These are phyloP conservation scores for Rutpela maculata DNA, from an alignment of 2,888 invertebrate species.

Conservation along the genomic window DNA sequence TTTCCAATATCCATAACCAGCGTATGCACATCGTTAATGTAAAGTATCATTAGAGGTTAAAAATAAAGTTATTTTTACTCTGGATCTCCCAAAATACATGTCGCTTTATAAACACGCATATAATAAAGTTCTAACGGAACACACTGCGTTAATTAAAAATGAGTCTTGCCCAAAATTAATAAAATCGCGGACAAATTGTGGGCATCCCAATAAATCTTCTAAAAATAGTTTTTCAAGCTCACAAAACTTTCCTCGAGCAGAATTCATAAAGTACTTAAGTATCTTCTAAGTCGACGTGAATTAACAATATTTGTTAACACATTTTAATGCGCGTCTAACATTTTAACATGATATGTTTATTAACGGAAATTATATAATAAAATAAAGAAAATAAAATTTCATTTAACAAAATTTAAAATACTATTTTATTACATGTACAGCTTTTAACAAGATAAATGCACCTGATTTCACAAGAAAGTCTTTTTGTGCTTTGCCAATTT, in stretches of 20 bases:
- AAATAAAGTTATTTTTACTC: background rate
- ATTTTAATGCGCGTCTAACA: background rate
- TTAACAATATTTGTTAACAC: background rate
- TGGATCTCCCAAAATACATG: background rate
- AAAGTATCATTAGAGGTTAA: slow-evolving; percentile 1
- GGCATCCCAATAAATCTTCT: slow-evolving; percentile 16
- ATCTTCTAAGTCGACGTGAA: background rate
- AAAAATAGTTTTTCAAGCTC: slow-evolving; percentile 17
- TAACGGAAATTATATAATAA: background rate
- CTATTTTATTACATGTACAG: too few species aligned
- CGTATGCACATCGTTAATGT: background rate
- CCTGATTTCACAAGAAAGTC: too few species aligned
- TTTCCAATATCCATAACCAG: background rate
- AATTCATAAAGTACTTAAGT: slow-evolving; percentile 12
- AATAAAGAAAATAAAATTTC: too few species aligned
- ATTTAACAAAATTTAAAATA: too few species aligned
- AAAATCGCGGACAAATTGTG: background rate
- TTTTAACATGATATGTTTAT: background rate
- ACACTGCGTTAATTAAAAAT: background rate
- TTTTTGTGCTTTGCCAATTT: too few species aligned
- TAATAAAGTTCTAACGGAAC: background rate
- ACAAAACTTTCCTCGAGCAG: background rate
- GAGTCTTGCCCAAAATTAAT: background rate
- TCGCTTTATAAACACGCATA: background rate
- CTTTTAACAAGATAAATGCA: too few species aligned